Conservation (phyloP, 2,888 invertebrate species). For the Listrodromus nycthemerus region DNA sequence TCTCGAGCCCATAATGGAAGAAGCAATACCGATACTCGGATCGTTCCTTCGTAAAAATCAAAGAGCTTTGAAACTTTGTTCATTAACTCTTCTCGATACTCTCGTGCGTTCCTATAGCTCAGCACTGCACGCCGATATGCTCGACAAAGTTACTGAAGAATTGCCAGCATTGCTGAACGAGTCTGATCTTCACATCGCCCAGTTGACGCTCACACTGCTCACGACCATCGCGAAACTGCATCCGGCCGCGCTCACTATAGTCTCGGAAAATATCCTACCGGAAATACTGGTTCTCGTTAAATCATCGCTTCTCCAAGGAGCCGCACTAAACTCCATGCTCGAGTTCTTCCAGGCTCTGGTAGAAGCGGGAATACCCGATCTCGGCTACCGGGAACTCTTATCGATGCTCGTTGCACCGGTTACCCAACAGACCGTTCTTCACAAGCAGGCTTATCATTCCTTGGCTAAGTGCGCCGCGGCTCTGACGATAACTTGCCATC, state of each 20-base stretch:
- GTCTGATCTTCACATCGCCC: constrained; percentile 98
- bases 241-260: constrained; percentile 91
- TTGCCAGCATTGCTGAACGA: constrained; percentile 96
- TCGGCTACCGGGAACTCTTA: constrained; percentile 93
- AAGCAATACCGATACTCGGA: constrained; percentile 96
- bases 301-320: constrained; percentile 97
- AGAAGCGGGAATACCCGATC: constrained; percentile 91
- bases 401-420: constrained; percentile 91
- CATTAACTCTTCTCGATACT: constrained; percentile 95
- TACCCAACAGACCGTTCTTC: constrained; percentile 81
- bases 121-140: constrained; percentile 89
- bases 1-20: constrained; percentile 92
- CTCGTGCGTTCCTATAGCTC: constrained; percentile 94
- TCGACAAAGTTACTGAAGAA: constrained; percentile 93
- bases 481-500: constrained; percentile 92
- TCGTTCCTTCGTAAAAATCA: constrained; percentile 98
- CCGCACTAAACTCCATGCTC: constrained; percentile 95
- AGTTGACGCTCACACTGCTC: constrained; percentile 93
- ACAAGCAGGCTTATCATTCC: constrained; percentile 95
- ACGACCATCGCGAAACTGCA: constrained; percentile 93
- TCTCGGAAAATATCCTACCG: constrained; percentile 91
- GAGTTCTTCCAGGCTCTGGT: constrained; percentile 97
- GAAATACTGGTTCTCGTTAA: constrained; percentile 94
- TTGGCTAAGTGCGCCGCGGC: constrained; percentile 98
- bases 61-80: constrained; percentile 95